Evolutionary conservation across 2,113 vertebrate species (phyloP), one percentile per base, ranked within the genome.

Genomic region (Zosterops hypoxanthus): DNA sequence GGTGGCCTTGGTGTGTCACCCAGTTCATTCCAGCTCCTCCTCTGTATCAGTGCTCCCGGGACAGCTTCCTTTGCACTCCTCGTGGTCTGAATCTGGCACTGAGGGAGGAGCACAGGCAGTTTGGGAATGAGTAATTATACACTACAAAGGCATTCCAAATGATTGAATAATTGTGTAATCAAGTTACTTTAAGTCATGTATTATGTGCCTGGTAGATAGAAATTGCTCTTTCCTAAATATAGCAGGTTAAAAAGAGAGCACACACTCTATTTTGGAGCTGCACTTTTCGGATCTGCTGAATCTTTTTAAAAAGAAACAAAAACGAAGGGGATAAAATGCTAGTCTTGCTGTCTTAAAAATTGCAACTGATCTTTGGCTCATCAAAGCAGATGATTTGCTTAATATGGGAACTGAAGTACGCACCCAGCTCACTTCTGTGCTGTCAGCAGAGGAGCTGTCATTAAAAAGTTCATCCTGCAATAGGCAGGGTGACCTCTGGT

Each of bases 161-260:
- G 94, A 94, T 96, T 94, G 88, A 93, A 90, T 94, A 94, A 96
- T 95, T 95, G 95, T 96, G 96, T 96, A 96, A 97, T 97, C 96
- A 95, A 96, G 95, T 96, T 92, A 96, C 95, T 97, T 94, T 93
- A 97, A 96, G 88, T 90, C 79, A 39, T 93, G 79, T 94, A 94
- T 96, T 96, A 95, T 96, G 87, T 86, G 85, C 85, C 88, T 94
- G 93, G 91, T 80, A 77, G 90, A 96, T 87, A 94, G 93, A 95
- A 97, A 94, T 93, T 94, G 82, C 92, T 95, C 79, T 82, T 90
- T 49, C 76, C 92, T 94, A 95, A 96, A 96, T 91, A 92, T 86
- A 94, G 60, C n/a, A 12, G 42, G 86, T 90, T 69, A 70, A 86
- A 86, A 94, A 86, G 78, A 70, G 92, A 75, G 71, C 68, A 39